Evolutionary conservation across 2,113 vertebrate species (phyloP).

Genomic region (Phalacrocorax aristotelis): DNA sequence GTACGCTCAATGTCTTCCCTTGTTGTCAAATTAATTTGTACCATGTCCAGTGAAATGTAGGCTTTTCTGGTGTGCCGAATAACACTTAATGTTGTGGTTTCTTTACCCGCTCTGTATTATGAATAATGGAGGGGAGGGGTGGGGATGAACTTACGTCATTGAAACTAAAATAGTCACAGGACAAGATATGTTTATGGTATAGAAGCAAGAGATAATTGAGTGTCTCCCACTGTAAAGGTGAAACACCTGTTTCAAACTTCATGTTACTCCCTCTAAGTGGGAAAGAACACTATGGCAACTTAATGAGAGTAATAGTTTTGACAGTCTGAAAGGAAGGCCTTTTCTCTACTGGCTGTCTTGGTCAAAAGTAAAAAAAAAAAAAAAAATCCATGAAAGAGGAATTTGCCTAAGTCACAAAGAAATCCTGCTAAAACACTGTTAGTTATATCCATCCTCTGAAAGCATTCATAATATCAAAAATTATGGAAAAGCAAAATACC

Average conservation of each 20-base stretch:
- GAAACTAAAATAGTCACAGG: neutral
- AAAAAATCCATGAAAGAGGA: too few species aligned
- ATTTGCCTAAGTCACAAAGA: neutral
- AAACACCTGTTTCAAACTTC: neutral
- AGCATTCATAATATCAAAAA: neutral
- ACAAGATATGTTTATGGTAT: neutral
- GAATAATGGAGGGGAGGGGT: neutral
- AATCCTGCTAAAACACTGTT: neutral
- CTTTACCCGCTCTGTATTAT: neutral
- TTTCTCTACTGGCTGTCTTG: neutral
- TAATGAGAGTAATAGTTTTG: neutral
- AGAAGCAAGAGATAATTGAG: neutral
- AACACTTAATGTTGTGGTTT: neutral
- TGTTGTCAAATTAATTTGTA: neutral
- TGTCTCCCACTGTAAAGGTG: neutral
- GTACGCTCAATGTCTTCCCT: accelerated
- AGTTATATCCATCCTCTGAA: neutral
- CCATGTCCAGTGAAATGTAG: neutral
- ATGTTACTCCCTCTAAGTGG: neutral
- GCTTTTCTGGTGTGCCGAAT: neutral
- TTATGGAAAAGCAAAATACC: neutral
- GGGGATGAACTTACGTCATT: neutral
- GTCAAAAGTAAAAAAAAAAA: neutral
- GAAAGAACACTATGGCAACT: neutral
- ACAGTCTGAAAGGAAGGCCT: neutral